Base-by-base conservation (phyloP, 2,113 vertebrate genomes). In the Ameiurus melas region DNA sequence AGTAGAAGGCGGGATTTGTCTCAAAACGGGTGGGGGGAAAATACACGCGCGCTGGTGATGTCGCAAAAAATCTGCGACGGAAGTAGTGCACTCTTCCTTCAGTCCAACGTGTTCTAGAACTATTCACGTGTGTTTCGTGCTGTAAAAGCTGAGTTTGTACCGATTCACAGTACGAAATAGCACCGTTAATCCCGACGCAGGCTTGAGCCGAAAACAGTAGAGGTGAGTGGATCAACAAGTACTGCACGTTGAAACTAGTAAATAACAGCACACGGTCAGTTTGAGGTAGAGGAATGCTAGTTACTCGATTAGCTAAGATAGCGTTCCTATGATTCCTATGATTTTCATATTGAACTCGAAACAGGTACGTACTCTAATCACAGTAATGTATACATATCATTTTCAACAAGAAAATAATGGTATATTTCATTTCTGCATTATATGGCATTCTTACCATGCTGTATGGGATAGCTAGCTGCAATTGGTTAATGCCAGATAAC, bases 21-120 rank as follows among this genome's bases (percentile, higher is more conserved):
- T 13, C 4, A 75, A 57, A 53, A 71, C 84, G 66, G 84, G 66
- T 71, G 58, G 64, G 36, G 51, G 4, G 2, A 66, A 7, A 47
- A 47, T 43, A 16, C 7, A 20, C 30, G 22, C 39, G 17, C 10
- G 33, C 16, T 2, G 19, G 64, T 57, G 60, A 2, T 27, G 30
- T 39, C 88, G 90, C 17, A 82, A 25, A 62, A 73, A 58, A 0
- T 84, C 25, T 62, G 89, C 87, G 86, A 88, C 88, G 91, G 91
- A 91, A 91, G 85, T 83, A 68, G 60, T 51, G 27, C 20, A 79
- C 12, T 14, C 80, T 79, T 85, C 88, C 92, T 87, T 89, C 75
- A 79, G 80, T 16, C 55, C 85, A 87, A 87, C 88, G 92, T 88
- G 92, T 84, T 91, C 36, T n/a, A 10, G 53, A 53, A 68, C 68